Evolutionary conservation across 2,113 vertebrate species (phyloP), one percentile per base, ranked within the genome.

Genomic region (Struthio camelus): DNA sequence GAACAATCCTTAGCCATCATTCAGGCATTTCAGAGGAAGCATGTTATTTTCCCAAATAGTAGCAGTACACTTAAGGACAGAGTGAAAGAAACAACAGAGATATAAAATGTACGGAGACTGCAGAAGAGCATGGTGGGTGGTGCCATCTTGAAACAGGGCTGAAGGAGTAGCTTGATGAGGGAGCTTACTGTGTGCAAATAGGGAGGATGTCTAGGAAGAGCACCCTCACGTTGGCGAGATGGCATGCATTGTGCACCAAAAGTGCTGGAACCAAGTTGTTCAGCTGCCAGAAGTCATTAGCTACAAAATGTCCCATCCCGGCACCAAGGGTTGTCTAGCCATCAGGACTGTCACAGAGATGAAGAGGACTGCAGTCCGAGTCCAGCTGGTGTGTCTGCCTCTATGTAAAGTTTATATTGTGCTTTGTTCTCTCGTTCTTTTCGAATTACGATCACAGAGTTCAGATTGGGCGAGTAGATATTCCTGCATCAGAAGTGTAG

Each of bases 301-400:
- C 23, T n/a, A 36, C 28, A 38, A 34, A 65, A 80, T 15, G 5
- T 23, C 34, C 38, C 10, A 42, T 42, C 80, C 38, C 51, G 4
- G 34, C 50, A 65, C 18, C 17, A 16, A n/a, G 16, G 36, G 23
- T 51, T 76, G 38, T 10, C 62, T 80, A 54, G 34, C 38, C 12
- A 58, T 28, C 36, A 38, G 61, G 67, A n/a, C 6, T 0, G 0
- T 34, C 61, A 70, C 0, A 2, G 56, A 75, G 56, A 42, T 14
- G 50, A 58, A 36, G 66, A 79, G 6, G 42, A 40, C 38, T 58
- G 17, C 50, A 70, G n/a, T 34, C 24, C 34, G 48, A 44, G 59
- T 25, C n/a, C 32, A 82, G 30, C 20, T 93, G 34, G 25, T 84
- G 44, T 20, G 34, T 46, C 16, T 30, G n/a, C 32, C 19, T 67